Conservation (phyloP, 1,140 invertebrate species). For the Leptestheria dahalacensis region DNA sequence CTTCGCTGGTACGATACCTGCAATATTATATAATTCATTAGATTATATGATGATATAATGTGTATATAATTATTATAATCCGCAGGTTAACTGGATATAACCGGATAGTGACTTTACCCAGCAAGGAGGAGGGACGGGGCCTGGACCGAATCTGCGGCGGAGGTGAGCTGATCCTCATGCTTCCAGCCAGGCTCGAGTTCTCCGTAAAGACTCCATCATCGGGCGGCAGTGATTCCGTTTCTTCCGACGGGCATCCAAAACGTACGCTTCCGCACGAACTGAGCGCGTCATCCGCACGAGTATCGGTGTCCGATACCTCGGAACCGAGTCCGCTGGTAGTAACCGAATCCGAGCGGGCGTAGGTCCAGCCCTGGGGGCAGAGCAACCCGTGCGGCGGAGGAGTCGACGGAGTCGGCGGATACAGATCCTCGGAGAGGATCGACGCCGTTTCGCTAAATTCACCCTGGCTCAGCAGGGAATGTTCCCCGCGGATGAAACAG, state of each 20-base stretch:
- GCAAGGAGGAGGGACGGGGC: constrained; percentile 10
- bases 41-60: too few relatives aligned
- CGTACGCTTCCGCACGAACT: constrained; percentile 15
- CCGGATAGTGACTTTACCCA: background rate
- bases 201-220: constrained; percentile 15
- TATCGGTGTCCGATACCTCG: constrained; percentile 26
- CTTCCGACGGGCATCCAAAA: background rate
- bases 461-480: background rate
- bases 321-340: constrained; percentile 28
- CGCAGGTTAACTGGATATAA: too few relatives aligned
- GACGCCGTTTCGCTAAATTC: background rate
- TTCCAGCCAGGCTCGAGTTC: background rate
- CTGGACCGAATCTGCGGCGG: background rate
- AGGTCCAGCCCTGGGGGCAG: constrained; percentile 17
- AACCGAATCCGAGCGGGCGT: constrained; percentile 26
- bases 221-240: constrained; percentile 7
- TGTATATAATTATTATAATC: too few relatives aligned
- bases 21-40: too few relatives aligned
- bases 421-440: background rate
- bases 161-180: background rate
- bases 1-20: constrained; percentile 4
- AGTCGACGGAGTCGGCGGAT: constrained; percentile 8
- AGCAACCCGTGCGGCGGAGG: constrained; percentile 13
- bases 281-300: constrained; percentile 16
- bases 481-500: background rate